Conservation (phyloP, 2,888 invertebrate species). For the Mystacides longicornis region DNA sequence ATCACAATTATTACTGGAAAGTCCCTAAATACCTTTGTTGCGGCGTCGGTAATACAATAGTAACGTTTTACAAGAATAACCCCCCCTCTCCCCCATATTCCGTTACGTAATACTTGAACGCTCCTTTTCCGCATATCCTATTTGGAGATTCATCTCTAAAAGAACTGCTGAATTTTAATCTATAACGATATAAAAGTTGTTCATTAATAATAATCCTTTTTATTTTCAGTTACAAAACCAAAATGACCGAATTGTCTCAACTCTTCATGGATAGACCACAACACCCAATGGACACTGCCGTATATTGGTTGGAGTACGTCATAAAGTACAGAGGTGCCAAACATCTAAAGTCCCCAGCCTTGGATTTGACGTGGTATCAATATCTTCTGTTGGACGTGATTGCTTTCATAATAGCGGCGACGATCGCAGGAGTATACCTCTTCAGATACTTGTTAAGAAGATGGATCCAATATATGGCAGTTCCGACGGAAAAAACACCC, state of each 20-base stretch:
- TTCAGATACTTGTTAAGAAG: slow-evolving; percentile 4
- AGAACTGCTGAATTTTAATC: too few species aligned
- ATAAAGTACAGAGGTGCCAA: slow-evolving; percentile 50
- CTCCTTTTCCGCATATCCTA: too few species aligned
- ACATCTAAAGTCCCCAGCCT: slow-evolving; percentile 45
- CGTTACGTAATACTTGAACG: too few species aligned
- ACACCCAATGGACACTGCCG: slow-evolving; percentile 50
- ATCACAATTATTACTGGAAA: too few species aligned
- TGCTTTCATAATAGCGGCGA: slow-evolving; percentile 33
- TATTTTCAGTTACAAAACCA: slow-evolving; percentile 46
- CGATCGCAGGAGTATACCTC: neutral
- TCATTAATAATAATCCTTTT: neutral
- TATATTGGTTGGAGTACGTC: slow-evolving; percentile 60
- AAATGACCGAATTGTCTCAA: slow-evolving; percentile 41
- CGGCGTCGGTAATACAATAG: too few species aligned
- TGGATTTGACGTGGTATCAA: slow-evolving; percentile 44
- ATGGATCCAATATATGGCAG: neutral
- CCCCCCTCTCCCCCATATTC: too few species aligned
- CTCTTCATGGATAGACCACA: slow-evolving; percentile 52
- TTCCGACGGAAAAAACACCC: neutral
- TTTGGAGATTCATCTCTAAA: too few species aligned
- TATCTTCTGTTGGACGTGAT: slow-evolving; percentile 40
- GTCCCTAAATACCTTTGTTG: too few species aligned
- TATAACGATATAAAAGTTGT: too few species aligned
- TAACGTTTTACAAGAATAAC: too few species aligned